These are phyloP conservation scores for Dimorphilus gyrociliatus DNA, from an alignment of 2,888 invertebrate species.

Conservation along the genomic window DNA sequence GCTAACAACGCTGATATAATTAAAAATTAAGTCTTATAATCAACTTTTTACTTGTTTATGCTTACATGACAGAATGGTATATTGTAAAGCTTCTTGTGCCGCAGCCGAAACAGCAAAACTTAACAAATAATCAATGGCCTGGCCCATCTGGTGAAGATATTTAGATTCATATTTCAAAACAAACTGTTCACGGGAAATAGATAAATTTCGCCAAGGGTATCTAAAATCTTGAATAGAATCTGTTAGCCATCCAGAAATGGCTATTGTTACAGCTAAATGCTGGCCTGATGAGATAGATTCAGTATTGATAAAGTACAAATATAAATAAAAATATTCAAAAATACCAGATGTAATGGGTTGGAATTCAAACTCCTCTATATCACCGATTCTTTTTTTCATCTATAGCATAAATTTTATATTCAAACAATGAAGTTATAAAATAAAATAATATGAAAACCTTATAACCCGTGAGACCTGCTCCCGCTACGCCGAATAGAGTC, in stretches of 20 bases:
- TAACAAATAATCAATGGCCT: slow-evolving; percentile 47
- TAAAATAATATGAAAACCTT: slow-evolving; percentile 8
- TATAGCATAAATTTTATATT: slow-evolving; percentile 19
- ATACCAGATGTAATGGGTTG: slow-evolving; percentile 40
- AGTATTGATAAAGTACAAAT: too few relatives aligned
- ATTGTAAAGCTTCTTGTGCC: slow-evolving; percentile 48
- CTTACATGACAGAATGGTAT: slow-evolving; percentile 47
- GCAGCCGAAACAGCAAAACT: slow-evolving; percentile 23
- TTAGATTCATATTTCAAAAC: slow-evolving; percentile 48
- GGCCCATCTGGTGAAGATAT: slow-evolving; percentile 45
- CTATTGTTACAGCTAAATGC: slow-evolving; percentile 47
- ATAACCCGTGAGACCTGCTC: slow-evolving; percentile 48
- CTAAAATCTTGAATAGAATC: slow-evolving; percentile 36
- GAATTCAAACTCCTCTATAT: slow-evolving; percentile 51
- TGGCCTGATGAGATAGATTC: slow-evolving; percentile 20
- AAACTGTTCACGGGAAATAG: slow-evolving; percentile 48
- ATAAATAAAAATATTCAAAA: too few relatives aligned
- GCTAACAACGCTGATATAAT: slow-evolving; percentile 45
- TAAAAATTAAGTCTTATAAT: too few relatives aligned
- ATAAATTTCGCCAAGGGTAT: slow-evolving; percentile 45
- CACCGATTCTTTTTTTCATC: slow-evolving; percentile 52
- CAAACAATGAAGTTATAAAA: not conserved
- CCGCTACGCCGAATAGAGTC: slow-evolving; percentile 50
- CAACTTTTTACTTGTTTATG: slow-evolving; percentile 1
- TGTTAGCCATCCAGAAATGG: slow-evolving; percentile 50